Percentiles rank a stretch among this genome's conserved stretches.
Evolutionary conservation across 2,113 vertebrate species (phyloP).

Genomic region (Abramis brama): DNA sequence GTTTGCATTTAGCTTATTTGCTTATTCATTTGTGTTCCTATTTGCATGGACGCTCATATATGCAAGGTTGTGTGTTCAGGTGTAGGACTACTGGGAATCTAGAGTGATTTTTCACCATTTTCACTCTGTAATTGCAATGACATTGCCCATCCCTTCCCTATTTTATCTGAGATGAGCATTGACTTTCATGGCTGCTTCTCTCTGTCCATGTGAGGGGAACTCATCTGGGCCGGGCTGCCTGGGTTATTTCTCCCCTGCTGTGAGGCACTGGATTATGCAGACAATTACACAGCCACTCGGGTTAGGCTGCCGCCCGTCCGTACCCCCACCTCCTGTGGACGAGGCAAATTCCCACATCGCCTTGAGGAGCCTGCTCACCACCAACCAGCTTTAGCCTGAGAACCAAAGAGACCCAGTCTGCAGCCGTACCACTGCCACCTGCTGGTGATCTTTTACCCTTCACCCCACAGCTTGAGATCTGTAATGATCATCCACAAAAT

Average conservation of each 20-base stretch:
- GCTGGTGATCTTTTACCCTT: slow-evolving; percentile 15
- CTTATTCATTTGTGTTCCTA: neutral
- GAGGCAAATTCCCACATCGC: slow-evolving; percentile 9
- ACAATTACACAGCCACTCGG: slow-evolving; percentile 43
- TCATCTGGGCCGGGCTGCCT: slow-evolving; percentile 36
- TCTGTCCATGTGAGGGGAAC: slow-evolving; percentile 45
- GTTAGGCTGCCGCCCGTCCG: slow-evolving; percentile 9
- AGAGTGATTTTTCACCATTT: slow-evolving; percentile 44
- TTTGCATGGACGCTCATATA: neutral
- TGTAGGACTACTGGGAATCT: neutral
- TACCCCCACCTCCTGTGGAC: neutral
- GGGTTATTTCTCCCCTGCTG: slow-evolving; percentile 28
- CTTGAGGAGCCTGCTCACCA: slow-evolving; percentile 7
- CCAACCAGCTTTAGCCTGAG: slow-evolving; percentile 41
- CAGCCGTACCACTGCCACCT: slow-evolving; percentile 32
- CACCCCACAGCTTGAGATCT: neutral
- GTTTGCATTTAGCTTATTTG: slow-evolving; percentile 33
- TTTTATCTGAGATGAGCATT: slow-evolving; percentile 57
- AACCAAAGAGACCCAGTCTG: slow-evolving; percentile 24
- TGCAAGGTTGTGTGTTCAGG: neutral
- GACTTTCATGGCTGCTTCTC: slow-evolving; percentile 59
- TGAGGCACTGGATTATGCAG: slow-evolving; percentile 27
- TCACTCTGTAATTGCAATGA: slow-evolving; percentile 46
- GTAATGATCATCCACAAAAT: neutral
- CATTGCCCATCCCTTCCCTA: slow-evolving; percentile 49